phyloP scores from a whole-genome alignment of 2,797 vertebrate genomes.

The Ataeniobius toweri region DNA sequence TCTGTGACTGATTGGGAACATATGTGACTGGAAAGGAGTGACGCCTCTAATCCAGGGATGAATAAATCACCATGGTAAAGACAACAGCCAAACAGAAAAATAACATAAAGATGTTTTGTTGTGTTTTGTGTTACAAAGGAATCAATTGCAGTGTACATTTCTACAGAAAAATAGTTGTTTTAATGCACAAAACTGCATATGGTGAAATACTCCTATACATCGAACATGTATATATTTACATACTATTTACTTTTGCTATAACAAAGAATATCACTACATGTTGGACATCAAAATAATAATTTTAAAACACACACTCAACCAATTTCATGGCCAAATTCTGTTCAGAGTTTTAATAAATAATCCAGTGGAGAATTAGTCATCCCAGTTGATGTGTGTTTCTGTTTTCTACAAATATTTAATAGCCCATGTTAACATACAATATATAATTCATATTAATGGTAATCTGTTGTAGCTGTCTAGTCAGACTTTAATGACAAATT shows the following conservation, averaged over 20 bases:
- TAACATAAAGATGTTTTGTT: conserved; percentile 51
- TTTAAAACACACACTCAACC: not conserved
- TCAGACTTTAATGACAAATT: not conserved
- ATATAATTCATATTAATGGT: not conserved
- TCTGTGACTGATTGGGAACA: conserved; percentile 60
- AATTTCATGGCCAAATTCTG: not conserved
- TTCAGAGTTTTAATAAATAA: not conserved
- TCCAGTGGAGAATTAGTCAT: not conserved
- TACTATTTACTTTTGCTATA: not conserved
- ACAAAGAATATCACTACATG: not conserved
- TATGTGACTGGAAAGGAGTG: conserved; percentile 55
- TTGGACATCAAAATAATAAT: not conserved
- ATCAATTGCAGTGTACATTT: conserved; percentile 54
- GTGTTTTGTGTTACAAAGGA: conserved; percentile 34
- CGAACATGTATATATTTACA: not conserved
- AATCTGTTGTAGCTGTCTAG: not conserved
- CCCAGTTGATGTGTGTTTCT: not conserved
- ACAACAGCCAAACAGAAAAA: conserved; percentile 45
- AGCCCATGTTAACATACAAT: not conserved
- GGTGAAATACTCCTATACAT: not conserved
- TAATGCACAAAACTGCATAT: not conserved
- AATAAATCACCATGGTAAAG: conserved; percentile 62
- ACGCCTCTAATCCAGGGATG: conserved; percentile 52
- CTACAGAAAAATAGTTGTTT: conserved; percentile 13
- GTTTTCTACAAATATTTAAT: not conserved